Evolutionary conservation across 1,140 invertebrate species (phyloP).

Genomic region (Ceratitis capitata): DNA sequence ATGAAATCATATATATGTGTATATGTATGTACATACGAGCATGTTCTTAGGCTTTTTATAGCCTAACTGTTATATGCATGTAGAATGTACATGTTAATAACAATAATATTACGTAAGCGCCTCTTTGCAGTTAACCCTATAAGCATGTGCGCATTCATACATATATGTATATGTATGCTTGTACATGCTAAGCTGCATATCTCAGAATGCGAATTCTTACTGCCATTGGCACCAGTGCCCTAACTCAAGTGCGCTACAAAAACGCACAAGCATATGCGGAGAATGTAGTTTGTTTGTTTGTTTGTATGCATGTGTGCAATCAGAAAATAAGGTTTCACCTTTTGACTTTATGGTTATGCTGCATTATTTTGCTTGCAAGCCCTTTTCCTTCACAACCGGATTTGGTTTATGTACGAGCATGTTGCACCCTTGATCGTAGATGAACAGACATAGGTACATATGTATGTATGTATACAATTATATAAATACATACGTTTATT

Average conservation of each 20-base stretch:
- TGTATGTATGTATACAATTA: background rate
- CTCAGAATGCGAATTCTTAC: background rate
- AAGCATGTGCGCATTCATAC: background rate
- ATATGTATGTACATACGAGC: too few species aligned
- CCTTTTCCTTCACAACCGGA: background rate
- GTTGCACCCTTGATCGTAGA: background rate
- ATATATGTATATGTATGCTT: background rate
- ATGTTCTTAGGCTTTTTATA: too few species aligned
- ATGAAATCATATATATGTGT: too few species aligned
- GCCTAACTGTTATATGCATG: too few species aligned
- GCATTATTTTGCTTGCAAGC: slow-evolving; percentile 1
- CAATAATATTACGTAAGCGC: background rate
- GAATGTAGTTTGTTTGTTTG: background rate
- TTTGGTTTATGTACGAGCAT: slow-evolving; percentile 16
- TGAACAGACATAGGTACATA: too few species aligned
- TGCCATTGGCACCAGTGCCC: background rate
- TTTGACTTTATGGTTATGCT: background rate
- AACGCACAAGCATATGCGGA: background rate
- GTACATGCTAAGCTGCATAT: background rate
- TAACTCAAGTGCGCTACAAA: background rate
- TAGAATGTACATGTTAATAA: too few species aligned
- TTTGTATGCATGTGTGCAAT: too few species aligned
- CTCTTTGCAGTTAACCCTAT: background rate
- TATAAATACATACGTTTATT: background rate
- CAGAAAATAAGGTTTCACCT: background rate